Base-by-base conservation (phyloP, 2,888 invertebrate species). In the Tribolium freemani region DNA sequence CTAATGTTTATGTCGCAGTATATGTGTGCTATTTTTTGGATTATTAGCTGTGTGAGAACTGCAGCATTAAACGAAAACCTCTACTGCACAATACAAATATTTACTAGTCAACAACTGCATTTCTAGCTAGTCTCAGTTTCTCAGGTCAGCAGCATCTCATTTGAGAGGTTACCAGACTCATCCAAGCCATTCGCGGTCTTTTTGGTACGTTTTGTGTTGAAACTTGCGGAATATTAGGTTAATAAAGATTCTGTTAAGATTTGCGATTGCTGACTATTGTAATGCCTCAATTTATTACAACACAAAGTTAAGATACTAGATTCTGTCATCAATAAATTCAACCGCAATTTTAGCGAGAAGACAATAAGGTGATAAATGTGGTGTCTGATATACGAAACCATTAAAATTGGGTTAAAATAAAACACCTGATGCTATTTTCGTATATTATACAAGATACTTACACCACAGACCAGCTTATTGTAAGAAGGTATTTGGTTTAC, bases 191-290 rank as follows among this genome's bases (percentile, higher is more conserved):
- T 51, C 21, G 51, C 21, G 21, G 20, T 16, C 11, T 5, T 21
- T 1, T 0, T n/a, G 21, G 8, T 20, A 20, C 44, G 31, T 58
- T 58, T 44, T 58, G 58, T 58, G 45, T 45, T 58, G 16, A 16
- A 16, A 13, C 26, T 38, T n/a, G 44, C 44, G 13, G 3, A 2
- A 9, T 9, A 57, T 57, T 57, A 38, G 11, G 56, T 21, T 48
- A 60, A 60, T 60, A 60, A 60, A 60, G 46, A 60, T 60, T 60
- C 60, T 46, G 26, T 16, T 44, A 20, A 44, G 44, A 16, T 58
- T 60, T 46, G 45, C 46, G 46, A 60, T 46, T 48, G 26, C 26
- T 48, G 60, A 60, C 46, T 46, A 60, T 46, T 26, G 60, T 60
- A 30, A 31, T 11, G 30, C 26, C 9, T 20, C 46, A 60, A 60